Evolutionary conservation across 2,797 vertebrate genomes (phyloP).

Genomic region (Petrocephalus schoutedeni): DNA sequence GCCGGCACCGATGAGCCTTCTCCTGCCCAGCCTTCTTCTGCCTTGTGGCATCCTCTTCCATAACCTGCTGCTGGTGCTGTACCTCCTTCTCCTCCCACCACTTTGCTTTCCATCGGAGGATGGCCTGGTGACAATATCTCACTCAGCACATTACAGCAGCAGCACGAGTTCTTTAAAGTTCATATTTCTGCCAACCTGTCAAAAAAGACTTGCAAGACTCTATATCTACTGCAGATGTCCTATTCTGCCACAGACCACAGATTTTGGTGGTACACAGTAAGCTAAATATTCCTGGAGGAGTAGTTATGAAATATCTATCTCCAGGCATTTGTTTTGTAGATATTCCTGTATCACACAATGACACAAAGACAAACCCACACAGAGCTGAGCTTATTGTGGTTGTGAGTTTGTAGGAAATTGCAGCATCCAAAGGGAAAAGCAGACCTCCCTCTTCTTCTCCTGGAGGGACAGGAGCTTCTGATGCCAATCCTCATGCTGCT

Average conservation of each 20-base stretch:
- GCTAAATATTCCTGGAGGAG: background rate
- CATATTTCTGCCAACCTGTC: background rate
- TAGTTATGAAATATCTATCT: background rate
- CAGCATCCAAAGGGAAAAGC: background rate
- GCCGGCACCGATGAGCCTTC: constrained; percentile 57
- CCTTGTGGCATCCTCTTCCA: constrained; percentile 47
- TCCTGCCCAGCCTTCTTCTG: constrained; percentile 43
- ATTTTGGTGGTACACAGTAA: background rate
- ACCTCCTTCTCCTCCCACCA: constrained; percentile 60
- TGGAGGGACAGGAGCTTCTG: constrained; percentile 72
- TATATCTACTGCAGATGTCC: background rate
- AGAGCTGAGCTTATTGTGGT: background rate
- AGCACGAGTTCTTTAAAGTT: background rate
- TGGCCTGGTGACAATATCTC: constrained; percentile 61
- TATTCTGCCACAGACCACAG: background rate
- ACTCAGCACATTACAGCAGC: background rate
- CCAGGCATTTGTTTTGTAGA: background rate
- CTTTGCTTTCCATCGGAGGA: constrained; percentile 75
- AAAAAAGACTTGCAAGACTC: background rate
- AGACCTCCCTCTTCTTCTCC: constrained; percentile 80
- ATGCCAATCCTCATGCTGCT: constrained; percentile 79
- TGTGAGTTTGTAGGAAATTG: background rate
- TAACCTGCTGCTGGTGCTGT: constrained; percentile 60
- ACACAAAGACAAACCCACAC: background rate
- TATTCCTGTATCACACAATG: background rate